Percentiles rank a stretch among this genome's conserved stretches.
These are phyloP conservation scores for Turritopsis rubra DNA, from an alignment of 30 jellyfish, hydroid and myxozoan species.

Conservation along the genomic window DNA sequence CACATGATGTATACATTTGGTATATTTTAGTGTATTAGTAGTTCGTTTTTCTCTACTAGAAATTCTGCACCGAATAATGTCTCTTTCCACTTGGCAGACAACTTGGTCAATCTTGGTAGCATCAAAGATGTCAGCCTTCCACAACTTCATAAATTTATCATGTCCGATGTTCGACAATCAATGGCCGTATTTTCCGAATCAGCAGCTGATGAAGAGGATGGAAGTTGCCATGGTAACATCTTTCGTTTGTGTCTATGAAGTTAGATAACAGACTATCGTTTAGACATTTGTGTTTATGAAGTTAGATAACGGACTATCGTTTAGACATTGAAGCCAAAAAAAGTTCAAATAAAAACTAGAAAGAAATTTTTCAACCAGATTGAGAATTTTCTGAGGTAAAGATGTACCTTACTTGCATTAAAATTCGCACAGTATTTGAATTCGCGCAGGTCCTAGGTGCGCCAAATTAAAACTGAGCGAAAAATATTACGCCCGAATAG, in stretches of 20 bases:
- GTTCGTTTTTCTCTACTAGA: neutral
- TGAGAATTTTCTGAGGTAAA: no score
- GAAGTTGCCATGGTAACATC: neutral
- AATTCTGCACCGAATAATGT: conserved; percentile 36
- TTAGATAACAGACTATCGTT: neutral
- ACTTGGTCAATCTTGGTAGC: conserved; percentile 46
- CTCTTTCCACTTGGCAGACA: conserved; percentile 18
- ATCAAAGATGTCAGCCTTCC: conserved; percentile 52
- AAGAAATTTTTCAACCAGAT: no score
- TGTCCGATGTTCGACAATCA: conserved; percentile 83
- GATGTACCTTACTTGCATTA: no score
- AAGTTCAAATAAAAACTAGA: no score
- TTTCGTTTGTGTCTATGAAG: neutral
- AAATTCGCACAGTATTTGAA: no score
- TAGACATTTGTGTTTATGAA: no score
- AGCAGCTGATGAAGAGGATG: conserved; percentile 34
- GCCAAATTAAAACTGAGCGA: no score
- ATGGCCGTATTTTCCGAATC: conserved; percentile 78
- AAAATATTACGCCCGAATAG: no score
- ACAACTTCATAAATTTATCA: conserved; percentile 52
- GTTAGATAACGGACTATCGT: no score
- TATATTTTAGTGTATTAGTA: neutral
- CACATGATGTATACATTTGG: neutral
- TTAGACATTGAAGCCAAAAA: no score
- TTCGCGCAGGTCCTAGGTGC: no score